These are phyloP conservation scores for Planiliza haematocheilus DNA, from an alignment of 2,113 vertebrate genomes.

Conservation along the genomic window DNA sequence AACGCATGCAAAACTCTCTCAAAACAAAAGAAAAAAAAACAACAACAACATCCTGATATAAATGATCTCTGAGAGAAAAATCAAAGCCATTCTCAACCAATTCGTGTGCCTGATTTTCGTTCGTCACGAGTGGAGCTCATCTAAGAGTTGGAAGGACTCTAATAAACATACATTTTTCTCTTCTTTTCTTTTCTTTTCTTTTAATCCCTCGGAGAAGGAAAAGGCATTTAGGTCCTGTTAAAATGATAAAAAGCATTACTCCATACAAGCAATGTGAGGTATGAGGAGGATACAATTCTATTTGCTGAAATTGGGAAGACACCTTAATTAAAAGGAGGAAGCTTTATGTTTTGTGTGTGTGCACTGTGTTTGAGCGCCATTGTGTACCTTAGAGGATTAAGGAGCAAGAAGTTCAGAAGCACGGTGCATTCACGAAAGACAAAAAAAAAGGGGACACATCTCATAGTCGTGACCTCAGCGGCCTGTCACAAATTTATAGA, in stretches of 20 bases:
- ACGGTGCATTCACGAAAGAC: neutral
- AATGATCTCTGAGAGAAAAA: conserved; percentile 46
- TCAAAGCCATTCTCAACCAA: conserved; percentile 53
- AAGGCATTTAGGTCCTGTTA: conserved; percentile 76
- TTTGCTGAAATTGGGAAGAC: conserved; percentile 79
- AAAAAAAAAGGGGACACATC: neutral
- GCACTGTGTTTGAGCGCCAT: conserved; percentile 38
- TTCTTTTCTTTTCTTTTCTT: too few relatives aligned
- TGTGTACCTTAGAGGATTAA: conserved; percentile 43
- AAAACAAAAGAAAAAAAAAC: conserved; percentile 40
- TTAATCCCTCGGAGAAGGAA: conserved; percentile 61
- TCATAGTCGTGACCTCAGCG: neutral
- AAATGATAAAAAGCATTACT: conserved; percentile 73
- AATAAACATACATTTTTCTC: conserved; percentile 58
- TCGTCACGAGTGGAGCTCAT: conserved; percentile 49
- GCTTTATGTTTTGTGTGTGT: conserved; percentile 52
- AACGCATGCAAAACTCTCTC: conserved; percentile 58
- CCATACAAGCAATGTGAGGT: conserved; percentile 78
- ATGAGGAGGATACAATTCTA: conserved; percentile 79
- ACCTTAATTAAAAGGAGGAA: conserved; percentile 69
- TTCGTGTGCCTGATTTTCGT: conserved; percentile 39
- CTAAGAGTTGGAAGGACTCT: conserved; percentile 57
- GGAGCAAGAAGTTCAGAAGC: conserved; percentile 35
- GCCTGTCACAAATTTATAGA: neutral
- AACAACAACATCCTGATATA: conserved; percentile 56